Evolutionary conservation across 2,888 invertebrate species (phyloP), one percentile per base, ranked within the genome.

Genomic region (Cremastinae sp.): DNA sequence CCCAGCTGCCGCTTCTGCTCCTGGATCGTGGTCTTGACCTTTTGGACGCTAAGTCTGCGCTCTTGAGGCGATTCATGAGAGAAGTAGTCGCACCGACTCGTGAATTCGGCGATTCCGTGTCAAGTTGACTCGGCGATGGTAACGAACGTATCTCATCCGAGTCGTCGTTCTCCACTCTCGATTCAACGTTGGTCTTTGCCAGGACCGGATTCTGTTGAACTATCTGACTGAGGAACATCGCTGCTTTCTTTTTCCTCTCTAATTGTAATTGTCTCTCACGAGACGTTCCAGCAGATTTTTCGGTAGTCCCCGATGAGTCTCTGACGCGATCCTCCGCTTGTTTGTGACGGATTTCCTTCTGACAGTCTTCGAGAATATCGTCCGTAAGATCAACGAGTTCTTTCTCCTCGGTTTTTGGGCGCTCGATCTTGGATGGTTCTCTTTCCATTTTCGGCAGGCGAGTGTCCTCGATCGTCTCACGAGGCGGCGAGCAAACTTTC

Each of bases 221-320:
- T 58, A 93, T 89, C 70, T 92, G 91, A 85, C 91, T 92, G 8
- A 96, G 91, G 89, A 97, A 97, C 85, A 95, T 95, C 8, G 96
- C 94, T 0, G 96, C 97, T 82, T 95, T 94, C 22, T 93, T 93
- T 81, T 96, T 94, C 0, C 97, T 90, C 86, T 96, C 96, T 80
- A 93, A 85, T 84, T 95, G 95, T 74, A 94, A 89, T 88, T 94
- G 88, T 76, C 90, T 78, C 87, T 92, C 88, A 83, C 92, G 82
- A 0, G 85, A 86, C 20, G 81, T 85, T 12, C n/a, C 89, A 80
- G 75, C 84, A 78, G 91, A 87, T 79, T 93, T 90, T 85, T 93
- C 93, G 82, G 91, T 89, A 76, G 94, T 91, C 74, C 91, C 89
- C 74, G 90, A 87, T 0, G 91, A 91, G 77, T 93, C 93, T 83